Evolutionary conservation across 2,797 vertebrate species (phyloP), one percentile per base, ranked within the genome.

Genomic region (Dendrocincla fuliginosa): DNA sequence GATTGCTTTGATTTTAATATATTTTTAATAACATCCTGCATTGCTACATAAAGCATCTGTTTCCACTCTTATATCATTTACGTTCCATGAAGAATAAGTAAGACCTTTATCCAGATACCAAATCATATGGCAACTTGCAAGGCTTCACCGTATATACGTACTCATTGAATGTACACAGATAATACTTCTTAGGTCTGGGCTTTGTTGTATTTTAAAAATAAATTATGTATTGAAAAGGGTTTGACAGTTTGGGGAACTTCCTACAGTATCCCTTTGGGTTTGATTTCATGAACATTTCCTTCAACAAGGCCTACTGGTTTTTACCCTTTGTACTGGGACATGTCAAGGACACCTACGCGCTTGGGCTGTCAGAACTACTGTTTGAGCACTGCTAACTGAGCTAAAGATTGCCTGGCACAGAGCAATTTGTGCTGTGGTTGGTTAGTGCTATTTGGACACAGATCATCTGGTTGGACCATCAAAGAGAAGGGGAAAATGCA

Each of bases 361-460:
- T 68, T 16, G 20, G 28, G 20, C 19, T 64, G 16, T 16, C 2
- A 60, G 32, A 87, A 28, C 10, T 32, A 9, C 5, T 32, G 23
- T 28, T 61, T 25, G 35, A 85, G 75, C 0, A 3, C 44, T 0
- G 9, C 9, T 14, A 35, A 30, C 16, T 14, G 64, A 7, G 52
- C 15, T 42, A 13, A 65, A 17, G 33, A 19, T 39, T 0, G 0
- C 11, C n/a, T 50, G 41, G 20, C 4, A 3, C 32, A 63, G 56
- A 46, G 32, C 8, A 53, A n/a, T 7, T 52, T 17, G 35, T 80
- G 42, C 47, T 46, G 18, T 4, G 22, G 24, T 39, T 8, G 2
- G 16, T 39, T 9, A 22, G 23, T 13, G 28, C 24, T 28, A 39
- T 9, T n/a, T 55, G 33, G 24, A 64, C 11, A 59, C 0, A 30